These are phyloP conservation scores for Meandrina meandrites DNA, from an alignment of 92 coral and sea anemone genomes.

Conservation along the genomic window DNA sequence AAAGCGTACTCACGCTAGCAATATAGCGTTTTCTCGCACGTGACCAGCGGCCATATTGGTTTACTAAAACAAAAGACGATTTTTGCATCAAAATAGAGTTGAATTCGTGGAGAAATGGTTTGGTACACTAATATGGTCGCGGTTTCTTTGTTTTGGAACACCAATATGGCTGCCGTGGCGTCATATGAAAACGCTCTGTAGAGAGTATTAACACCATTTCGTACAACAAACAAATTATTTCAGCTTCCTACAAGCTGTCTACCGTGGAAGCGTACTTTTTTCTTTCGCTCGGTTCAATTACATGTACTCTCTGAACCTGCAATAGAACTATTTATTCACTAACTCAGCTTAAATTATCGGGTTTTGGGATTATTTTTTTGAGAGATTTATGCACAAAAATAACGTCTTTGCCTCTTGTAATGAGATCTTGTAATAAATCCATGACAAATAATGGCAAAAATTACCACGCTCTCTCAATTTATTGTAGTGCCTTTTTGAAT, in stretches of 20 bases:
- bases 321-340: neutral
- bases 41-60: no score
- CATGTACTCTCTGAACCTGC: neutral
- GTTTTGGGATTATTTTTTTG: neutral
- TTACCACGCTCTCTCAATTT: neutral
- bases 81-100: no score
- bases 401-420: neutral
- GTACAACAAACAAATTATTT: neutral
- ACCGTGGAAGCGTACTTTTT: neutral
- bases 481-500: neutral
- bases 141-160: no score
- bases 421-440: neutral
- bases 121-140: no score
- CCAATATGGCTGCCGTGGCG: no score
- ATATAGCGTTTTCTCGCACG: no score
- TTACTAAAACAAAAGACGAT: no score
- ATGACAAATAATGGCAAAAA: neutral
- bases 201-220: neutral
- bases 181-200: no score
- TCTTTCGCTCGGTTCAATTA: neutral
- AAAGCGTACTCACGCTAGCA: neutral
- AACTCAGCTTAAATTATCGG: neutral
- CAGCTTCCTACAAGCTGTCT: neutral
- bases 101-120: no score
- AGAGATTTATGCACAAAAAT: neutral